phyloP scores from a whole-genome alignment of 2,797 vertebrate species.

The Arctocebus calabarensis region DNA sequence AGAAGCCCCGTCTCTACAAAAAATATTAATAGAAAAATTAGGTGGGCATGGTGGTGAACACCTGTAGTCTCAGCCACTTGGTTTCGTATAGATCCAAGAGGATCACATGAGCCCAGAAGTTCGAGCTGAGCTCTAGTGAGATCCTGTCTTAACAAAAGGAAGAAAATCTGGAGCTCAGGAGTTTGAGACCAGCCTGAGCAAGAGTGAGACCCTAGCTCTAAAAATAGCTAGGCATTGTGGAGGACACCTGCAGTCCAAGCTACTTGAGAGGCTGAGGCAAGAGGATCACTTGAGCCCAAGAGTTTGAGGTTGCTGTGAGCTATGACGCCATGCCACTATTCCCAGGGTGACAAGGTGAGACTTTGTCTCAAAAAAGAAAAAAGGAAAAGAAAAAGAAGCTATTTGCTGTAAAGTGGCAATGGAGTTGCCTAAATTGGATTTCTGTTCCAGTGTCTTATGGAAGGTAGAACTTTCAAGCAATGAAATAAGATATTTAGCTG shows the following conservation, averaged over 20 bases:
- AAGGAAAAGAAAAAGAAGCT: too few species aligned
- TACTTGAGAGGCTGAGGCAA: neutral
- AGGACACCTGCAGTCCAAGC: neutral
- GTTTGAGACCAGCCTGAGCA: neutral
- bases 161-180: neutral
- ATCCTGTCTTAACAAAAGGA: too few species aligned
- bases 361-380: neutral
- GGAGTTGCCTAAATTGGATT: neutral
- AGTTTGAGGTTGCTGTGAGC: neutral
- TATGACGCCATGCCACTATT: neutral
- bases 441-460: neutral
- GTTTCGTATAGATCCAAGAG: too few species aligned
- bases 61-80: neutral
- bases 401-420: neutral
- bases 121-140: too few species aligned
- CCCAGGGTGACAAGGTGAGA: rapidly evolving
- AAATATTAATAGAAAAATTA: neutral
- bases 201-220: neutral
- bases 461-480: neutral
- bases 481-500: neutral
- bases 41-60: neutral
- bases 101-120: too few species aligned
- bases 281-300: neutral
- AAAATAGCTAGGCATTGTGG: neutral
- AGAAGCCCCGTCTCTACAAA: neutral